Percentiles rank a stretch among this genome's conserved stretches.
These are phyloP conservation scores for Myodes glareolus DNA, from an alignment of 2,113 vertebrate species.

Conservation along the genomic window DNA sequence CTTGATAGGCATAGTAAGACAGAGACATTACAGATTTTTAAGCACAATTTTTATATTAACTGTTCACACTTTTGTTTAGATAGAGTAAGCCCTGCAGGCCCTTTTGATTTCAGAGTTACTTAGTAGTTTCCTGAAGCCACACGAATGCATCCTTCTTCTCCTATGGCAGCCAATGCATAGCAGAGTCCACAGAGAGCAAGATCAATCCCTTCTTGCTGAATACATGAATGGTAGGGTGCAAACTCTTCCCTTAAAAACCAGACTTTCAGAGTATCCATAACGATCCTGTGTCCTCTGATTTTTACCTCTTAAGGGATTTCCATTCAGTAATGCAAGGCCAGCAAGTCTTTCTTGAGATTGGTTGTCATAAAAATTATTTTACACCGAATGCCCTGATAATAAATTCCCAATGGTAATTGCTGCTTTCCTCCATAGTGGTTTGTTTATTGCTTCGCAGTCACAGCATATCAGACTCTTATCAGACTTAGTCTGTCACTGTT, in stretches of 20 bases:
- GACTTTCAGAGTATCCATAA: not conserved
- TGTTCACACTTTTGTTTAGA: slow-evolving; percentile 8
- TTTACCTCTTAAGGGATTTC: slow-evolving; percentile 35
- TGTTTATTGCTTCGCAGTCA: slow-evolving; percentile 49
- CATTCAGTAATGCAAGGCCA: not conserved
- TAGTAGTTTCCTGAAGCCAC: not conserved
- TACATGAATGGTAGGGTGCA: not conserved
- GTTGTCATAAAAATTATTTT: slow-evolving; percentile 32
- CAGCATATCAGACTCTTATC: slow-evolving; percentile 17
- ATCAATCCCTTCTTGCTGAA: not conserved
- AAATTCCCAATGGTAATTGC: slow-evolving; percentile 47
- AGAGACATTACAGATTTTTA: not conserved
- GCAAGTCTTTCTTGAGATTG: slow-evolving; percentile 4
- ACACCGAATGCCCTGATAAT: not conserved
- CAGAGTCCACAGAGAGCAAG: not conserved
- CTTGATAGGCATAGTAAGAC: not conserved
- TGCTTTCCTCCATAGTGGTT: slow-evolving; percentile 8
- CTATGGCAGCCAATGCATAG: not conserved
- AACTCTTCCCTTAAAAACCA: not conserved
- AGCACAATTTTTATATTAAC: not conserved
- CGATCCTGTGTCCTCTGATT: not conserved
- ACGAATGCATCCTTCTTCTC: not conserved
- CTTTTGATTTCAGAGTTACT: not conserved
- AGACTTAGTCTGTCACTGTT: not conserved
- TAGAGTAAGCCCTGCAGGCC: not conserved